Evolutionary conservation across 2,113 vertebrate species (phyloP), one percentile per base, ranked within the genome.

Genomic region (Otocyon megalotis): DNA sequence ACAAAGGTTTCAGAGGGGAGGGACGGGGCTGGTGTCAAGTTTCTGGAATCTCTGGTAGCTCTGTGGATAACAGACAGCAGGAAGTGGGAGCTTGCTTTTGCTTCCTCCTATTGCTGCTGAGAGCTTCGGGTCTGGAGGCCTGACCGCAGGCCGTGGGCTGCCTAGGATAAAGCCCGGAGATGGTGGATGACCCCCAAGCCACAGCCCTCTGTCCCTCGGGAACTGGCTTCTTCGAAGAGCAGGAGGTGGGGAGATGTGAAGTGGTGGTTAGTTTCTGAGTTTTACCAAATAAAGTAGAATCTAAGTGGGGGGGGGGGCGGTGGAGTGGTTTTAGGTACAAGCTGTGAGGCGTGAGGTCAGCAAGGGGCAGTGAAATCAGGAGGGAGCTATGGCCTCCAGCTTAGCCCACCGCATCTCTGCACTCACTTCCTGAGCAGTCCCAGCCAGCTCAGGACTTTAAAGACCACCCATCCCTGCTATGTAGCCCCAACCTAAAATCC

Each of bases 281-380:
- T 99, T 98, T 98, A 98, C 98, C 98, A 98, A 99, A 99, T 98
- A 98, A 98, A 99, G 98, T 98, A 99, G 97, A 97, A 97, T 98
- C 97, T 97, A 95, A 98, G 48, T 43, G 9, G 17, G 19, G 20
- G 54, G 54, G 12, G 43, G 1, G 6, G 43, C 43, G 43, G 43
- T 43, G 43, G 32, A 30, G 19, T 88, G 19, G n/a, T 58, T 85
- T 65, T 32, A 84, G 26, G 22, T 28, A 60, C 80, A 5, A 54
- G 10, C 16, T 16, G 74, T 26, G 43, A 54, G 14, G 53, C 0
- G 0, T 28, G 50, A 86, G 82, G 32, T 17, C 28, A 81, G 37
- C 3, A 20, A 17, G 48, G 11, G 30, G 3, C 62, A 30, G 28
- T 8, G 11, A 3, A 16, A 9, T 8, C 15, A 69, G 22, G 28